Evolutionary conservation across 2,113 vertebrate genomes (phyloP), one percentile per base, ranked within the genome.

Genomic region (Oxyruncus cristatus): DNA sequence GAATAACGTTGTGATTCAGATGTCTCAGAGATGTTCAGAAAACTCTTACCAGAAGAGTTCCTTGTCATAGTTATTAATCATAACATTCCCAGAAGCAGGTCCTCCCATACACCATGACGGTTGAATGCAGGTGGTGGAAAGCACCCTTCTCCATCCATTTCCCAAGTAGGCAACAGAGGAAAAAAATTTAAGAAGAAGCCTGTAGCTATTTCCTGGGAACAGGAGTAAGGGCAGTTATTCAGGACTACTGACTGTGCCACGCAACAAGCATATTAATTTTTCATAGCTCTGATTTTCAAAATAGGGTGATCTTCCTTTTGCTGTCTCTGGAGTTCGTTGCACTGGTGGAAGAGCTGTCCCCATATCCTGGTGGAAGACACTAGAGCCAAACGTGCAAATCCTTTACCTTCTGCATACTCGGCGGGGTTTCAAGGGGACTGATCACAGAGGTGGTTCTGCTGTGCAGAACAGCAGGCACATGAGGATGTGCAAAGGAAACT

Each of bases 1-100:
- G 91, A 97, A 90, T 82, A 95, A 91, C 37, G 27, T 52, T 53
- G 37, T 97, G 94, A 95, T 93, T 96, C 92, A 91, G 59, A 74
- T 70, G 61, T 85, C 63, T 93, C 68, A 77, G 68, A 85, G n/a
- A 65, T 52, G 22, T 62, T 82, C 85, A 89, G 49, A 91, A 68
- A 85, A 4, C 26, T 89, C 28, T 92, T 85, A 84, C 32, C 11
- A 27, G 39, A 61, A 80, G 12, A 27, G 26, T 59, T 77, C 24
- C 26, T 73, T 63, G 66, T 79, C 47, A 62, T 70, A 33, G 52
- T 72, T 77, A 87, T 80, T 94, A 86, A 87, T 94, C 89, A 93
- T 72, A 88, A 77, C 5, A 22, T 88, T 93, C 75, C 53, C 70
- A 90, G 78, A 93, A 92, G 30, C 26, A 77, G 28, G 26, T 77